Base-by-base conservation (phyloP, 2,113 vertebrate species). In the Willisornis vidua region DNA sequence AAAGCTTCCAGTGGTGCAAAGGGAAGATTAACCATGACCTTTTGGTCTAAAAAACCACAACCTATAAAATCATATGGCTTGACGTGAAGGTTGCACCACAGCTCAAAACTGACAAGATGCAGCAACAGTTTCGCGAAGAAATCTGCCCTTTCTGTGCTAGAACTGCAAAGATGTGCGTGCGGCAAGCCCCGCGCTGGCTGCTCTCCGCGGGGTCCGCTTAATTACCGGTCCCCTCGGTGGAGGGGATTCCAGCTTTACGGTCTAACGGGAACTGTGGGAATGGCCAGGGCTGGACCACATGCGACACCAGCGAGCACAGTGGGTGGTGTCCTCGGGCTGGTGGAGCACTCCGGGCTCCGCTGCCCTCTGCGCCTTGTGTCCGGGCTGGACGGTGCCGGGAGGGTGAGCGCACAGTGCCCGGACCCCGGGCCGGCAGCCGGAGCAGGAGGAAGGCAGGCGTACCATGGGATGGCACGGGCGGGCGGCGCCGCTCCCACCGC, bases 371-470 rank as follows among this genome's bases (percentile, higher is more conserved):
- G 14, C 28, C 26, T 10, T 48, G 45, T 19, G 4, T 25, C 31
- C 10, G 1, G 35, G 35, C n/a, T 1, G 4, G 23, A 11, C 1
- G 0, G 22, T 18, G 19, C 23, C 17, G 0, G 5, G 3, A 12
- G 3, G 4, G 37, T 19, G 37, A 39, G 29, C 19, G 31, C 54
- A 19, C 17, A 7, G 17, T 25, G 24, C 49, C 7, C 12, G 49
- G 49, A 51, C 13, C 24, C 6, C 22, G 22, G 20, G 22, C 22
- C 48, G 22, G 22, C 48, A 49, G 22, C 9, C 25, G 22, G 3
- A 41, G 28, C 6, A 9, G 29, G 8, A 10, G 39, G 9, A 58
- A 25, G 16, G 10, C 33, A 12, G 12, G 5, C 45, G 41, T 22
- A 37, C 41, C 55, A 46, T 11, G 9, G 41, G 31, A 45, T 55